Evolutionary conservation across 2,888 invertebrate genomes (phyloP).

Genomic region (Drosophila kanekoi): DNA sequence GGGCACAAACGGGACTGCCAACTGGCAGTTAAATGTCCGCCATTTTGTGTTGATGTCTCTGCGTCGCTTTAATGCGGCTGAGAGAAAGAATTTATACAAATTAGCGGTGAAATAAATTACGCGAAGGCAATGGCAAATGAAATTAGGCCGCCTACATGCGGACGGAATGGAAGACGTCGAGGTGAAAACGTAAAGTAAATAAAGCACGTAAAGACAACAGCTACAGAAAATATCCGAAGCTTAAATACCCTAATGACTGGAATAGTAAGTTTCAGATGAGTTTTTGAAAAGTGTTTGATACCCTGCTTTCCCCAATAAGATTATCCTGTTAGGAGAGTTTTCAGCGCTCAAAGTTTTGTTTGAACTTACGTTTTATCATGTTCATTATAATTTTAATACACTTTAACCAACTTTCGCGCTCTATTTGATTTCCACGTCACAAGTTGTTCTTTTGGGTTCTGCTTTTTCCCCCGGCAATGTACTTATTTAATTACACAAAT

Average conservation of each 20-base stretch:
- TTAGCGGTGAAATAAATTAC: conserved; percentile 76
- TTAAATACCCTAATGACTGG: conserved; percentile 13
- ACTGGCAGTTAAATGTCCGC: conserved; percentile 42
- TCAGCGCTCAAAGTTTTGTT: too few species aligned
- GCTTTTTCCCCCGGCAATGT: too few species aligned
- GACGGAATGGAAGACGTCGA: conserved; percentile 25
- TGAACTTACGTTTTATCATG: background rate
- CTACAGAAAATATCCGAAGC: background rate
- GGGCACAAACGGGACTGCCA: conserved; percentile 5
- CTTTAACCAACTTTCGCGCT: background rate
- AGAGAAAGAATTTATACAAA: conserved; percentile 71
- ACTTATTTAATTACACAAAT: too few species aligned
- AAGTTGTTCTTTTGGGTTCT: too few species aligned
- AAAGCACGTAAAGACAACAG: conserved; percentile 14
- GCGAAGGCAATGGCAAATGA: conserved; percentile 52
- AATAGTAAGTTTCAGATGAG: too few species aligned
- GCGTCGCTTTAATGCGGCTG: conserved; percentile 53
- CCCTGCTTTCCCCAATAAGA: too few species aligned
- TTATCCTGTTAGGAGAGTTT: too few species aligned
- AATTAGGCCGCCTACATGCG: conserved; percentile 55
- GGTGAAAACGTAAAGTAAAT: conserved; percentile 52
- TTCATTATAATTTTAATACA: background rate
- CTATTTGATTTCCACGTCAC: too few species aligned
- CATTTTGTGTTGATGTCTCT: conserved; percentile 57
- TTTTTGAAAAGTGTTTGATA: too few species aligned